These are phyloP conservation scores for Andrena minutula DNA, from an alignment of 2,888 invertebrate species.

Conservation along the genomic window DNA sequence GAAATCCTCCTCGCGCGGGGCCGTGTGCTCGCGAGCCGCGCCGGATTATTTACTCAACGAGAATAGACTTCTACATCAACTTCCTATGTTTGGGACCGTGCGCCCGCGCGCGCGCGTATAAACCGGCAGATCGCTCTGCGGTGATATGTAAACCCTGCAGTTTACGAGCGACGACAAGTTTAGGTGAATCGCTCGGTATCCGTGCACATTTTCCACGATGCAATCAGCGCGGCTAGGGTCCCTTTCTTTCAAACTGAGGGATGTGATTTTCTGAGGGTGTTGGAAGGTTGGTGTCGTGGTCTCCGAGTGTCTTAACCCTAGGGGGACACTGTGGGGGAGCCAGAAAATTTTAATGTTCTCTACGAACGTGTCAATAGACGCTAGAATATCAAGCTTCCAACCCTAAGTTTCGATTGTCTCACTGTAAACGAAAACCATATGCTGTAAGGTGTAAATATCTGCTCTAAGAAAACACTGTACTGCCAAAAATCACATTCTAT, in stretches of 20 bases:
- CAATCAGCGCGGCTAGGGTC: background rate
- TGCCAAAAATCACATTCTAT: too few species aligned
- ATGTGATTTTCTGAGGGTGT: background rate
- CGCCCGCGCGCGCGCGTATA: constrained; percentile 58
- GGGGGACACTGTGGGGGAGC: too few species aligned
- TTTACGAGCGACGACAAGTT: constrained; percentile 74
- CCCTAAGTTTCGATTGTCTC: too few species aligned
- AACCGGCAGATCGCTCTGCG: constrained; percentile 63
- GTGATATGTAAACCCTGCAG: constrained; percentile 69
- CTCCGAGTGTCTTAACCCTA: too few species aligned
- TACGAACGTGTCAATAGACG: too few species aligned
- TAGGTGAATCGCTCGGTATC: constrained; percentile 70
- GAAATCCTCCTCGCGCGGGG: constrained; percentile 28
- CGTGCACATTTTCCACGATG: constrained; percentile 27
- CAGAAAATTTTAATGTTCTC: too few species aligned
- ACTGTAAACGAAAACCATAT: too few species aligned
- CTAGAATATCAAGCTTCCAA: too few species aligned
- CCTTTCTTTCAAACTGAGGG: background rate
- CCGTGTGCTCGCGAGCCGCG: constrained; percentile 57
- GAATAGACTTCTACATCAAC: constrained; percentile 83
- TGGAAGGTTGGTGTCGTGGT: too few species aligned
- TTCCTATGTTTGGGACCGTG: constrained; percentile 80
- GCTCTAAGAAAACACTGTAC: too few species aligned
- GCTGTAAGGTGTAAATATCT: too few species aligned
- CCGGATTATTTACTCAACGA: constrained; percentile 80